phyloP scores from a whole-genome alignment of 2,113 vertebrate species.

The Merops nubicus region DNA sequence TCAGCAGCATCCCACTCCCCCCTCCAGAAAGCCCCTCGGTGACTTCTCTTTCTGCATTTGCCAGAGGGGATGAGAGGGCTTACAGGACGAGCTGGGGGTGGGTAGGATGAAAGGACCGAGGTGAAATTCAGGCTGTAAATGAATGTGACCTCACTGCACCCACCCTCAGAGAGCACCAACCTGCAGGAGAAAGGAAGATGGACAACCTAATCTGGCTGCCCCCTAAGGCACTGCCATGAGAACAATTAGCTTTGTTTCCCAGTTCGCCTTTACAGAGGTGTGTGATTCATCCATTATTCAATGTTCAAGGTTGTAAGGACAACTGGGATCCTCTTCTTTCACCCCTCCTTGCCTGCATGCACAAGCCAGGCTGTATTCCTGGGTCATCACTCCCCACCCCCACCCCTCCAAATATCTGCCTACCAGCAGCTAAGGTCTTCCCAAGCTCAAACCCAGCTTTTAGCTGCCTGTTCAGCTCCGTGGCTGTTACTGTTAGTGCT shows the following conservation, averaged over 20 bases:
- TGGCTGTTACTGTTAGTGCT: not conserved
- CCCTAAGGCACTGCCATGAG: not conserved
- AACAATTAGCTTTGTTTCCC: not conserved
- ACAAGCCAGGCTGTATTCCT: not conserved
- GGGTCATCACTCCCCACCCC: too few species aligned
- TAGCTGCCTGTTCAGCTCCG: not conserved
- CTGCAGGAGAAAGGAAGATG: not conserved
- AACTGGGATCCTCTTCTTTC: not conserved
- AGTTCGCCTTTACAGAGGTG: not conserved
- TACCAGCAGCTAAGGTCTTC: not conserved
- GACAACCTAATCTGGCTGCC: not conserved
- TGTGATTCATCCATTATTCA: conserved; percentile 37
- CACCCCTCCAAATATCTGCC: not conserved
- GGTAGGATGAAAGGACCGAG: not conserved
- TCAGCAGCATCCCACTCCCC: conserved; percentile 29
- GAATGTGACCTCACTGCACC: not conserved
- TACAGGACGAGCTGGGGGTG: not conserved
- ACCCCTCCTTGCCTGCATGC: not conserved
- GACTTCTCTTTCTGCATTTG: not conserved
- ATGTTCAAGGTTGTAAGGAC: not conserved
- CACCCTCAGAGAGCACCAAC: not conserved
- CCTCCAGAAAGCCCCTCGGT: not conserved
- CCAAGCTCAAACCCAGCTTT: not conserved
- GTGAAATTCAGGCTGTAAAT: conserved; percentile 12
- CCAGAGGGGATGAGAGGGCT: not conserved